Conservation (phyloP, 2,888 invertebrate species). For the Aradus depressus region DNA sequence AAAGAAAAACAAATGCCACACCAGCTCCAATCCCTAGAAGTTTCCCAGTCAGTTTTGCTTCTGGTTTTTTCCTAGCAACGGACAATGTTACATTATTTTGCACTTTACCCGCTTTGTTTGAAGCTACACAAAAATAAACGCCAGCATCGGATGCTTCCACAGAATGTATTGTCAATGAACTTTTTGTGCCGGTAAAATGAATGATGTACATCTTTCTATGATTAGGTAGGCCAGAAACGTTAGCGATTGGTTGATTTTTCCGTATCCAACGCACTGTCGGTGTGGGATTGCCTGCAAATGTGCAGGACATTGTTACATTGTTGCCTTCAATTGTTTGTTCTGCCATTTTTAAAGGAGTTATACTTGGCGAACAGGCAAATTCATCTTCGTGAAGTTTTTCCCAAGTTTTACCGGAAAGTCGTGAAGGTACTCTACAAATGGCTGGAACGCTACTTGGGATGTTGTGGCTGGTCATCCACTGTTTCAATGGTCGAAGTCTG, state of each 20-base stretch:
- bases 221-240: constrained; percentile 41
- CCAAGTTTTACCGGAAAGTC: constrained; percentile 57
- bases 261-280: constrained; percentile 62
- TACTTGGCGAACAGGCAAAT: constrained; percentile 65
- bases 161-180: constrained; percentile 33
- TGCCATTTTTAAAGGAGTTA: constrained; percentile 43
- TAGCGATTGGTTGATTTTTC: constrained; percentile 56
- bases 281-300: constrained; percentile 57
- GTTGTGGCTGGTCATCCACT: constrained; percentile 69
- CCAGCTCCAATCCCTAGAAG: constrained; percentile 55
- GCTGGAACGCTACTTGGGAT: constrained; percentile 63
- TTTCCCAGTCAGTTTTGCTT: constrained; percentile 42
- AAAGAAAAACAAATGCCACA: constrained; percentile 49
- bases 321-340: constrained; percentile 57
- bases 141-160: constrained; percentile 66
- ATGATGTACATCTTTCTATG: constrained; percentile 29
- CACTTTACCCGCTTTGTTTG: constrained; percentile 67
- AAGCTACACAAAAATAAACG: constrained; percentile 63
- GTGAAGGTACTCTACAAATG: constrained; percentile 53
- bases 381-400: constrained; percentile 65
- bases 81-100: constrained; percentile 62
- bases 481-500: constrained; percentile 55
- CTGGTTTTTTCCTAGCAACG: constrained; percentile 36
- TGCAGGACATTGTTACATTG: constrained; percentile 61
- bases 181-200: constrained; percentile 23